Evolutionary conservation across 2,797 vertebrate species (phyloP).

Genomic region (Alauda arvensis): DNA sequence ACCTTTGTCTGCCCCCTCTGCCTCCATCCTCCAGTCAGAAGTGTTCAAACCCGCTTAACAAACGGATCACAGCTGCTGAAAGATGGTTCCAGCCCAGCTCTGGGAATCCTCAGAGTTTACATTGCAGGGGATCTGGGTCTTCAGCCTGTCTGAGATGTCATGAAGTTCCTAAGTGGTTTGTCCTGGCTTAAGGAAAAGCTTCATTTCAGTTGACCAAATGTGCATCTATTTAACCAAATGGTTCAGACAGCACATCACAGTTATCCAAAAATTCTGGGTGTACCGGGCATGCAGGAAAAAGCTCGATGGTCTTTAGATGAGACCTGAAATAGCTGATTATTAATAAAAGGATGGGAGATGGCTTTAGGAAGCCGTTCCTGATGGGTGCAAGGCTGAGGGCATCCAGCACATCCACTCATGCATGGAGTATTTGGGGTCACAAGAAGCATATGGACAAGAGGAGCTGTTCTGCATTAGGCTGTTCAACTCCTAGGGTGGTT

Average conservation of each 20-base stretch:
- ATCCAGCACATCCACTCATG: rapidly evolving
- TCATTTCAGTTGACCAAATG: neutral
- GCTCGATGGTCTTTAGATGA: neutral
- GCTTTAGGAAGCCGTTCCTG: neutral
- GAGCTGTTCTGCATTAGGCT: neutral
- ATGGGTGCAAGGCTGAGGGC: neutral
- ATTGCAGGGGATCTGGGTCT: neutral
- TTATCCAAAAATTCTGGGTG: neutral
- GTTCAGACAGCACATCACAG: too few relatives aligned
- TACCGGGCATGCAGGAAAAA: neutral
- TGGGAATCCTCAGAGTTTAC: neutral
- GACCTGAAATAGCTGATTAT: neutral
- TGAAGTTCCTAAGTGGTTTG: neutral
- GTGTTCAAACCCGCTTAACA: constrained; percentile 16
- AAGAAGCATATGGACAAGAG: neutral
- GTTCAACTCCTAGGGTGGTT: neutral
- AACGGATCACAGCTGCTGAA: constrained; percentile 62
- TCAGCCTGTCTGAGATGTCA: neutral
- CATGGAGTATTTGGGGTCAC: neutral
- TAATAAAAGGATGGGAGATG: neutral
- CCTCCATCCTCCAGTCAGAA: neutral
- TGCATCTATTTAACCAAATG: neutral
- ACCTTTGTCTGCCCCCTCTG: constrained; percentile 1
- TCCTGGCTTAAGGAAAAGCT: neutral
- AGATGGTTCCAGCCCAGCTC: constrained; percentile 3